Percentiles rank a stretch among this genome's conserved stretches.
Conservation (phyloP, 2,888 invertebrate species). For the Melanostoma mellinum region DNA sequence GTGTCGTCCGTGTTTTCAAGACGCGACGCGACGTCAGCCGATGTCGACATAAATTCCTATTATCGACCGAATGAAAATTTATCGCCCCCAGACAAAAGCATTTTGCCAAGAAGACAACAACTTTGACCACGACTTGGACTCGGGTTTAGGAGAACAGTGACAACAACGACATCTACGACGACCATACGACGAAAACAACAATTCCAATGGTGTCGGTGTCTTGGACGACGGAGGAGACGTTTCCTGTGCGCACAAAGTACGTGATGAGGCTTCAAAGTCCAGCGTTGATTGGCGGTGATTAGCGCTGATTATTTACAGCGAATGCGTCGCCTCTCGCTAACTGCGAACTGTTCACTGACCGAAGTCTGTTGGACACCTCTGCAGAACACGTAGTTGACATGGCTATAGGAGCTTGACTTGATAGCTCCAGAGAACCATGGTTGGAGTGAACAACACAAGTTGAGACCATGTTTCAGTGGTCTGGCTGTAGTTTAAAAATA, state of each 20-base stretch:
- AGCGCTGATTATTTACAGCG: conserved; percentile 73
- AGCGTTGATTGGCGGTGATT: conserved; percentile 73
- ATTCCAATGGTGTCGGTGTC: conserved; percentile 63
- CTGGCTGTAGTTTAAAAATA: conserved; percentile 69
- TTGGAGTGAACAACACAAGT: conserved; percentile 52
- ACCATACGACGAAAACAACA: conserved; percentile 79
- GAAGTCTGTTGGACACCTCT: conserved; percentile 66
- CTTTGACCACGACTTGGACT: conserved; percentile 57
- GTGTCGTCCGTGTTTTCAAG: conserved; percentile 65
- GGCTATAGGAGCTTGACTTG: conserved; percentile 50
- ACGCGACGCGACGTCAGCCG: conserved; percentile 72
- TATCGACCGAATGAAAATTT: conserved; percentile 72
- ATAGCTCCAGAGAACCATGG: conserved; percentile 49
- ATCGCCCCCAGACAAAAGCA: conserved; percentile 69
- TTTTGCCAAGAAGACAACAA: conserved; percentile 61
- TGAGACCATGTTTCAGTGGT: conserved; percentile 61
- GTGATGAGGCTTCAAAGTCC: conserved; percentile 73
- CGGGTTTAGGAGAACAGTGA: conserved; percentile 42
- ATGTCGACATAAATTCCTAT: conserved; percentile 73
- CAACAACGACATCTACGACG: conserved; percentile 77
- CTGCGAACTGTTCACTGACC: conserved; percentile 58
- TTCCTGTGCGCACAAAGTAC: conserved; percentile 70
- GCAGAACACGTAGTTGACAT: conserved; percentile 68
- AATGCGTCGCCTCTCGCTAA: conserved; percentile 68
- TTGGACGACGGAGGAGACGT: conserved; percentile 63